A percentile compares a stretch with the other conserved stretches of the same genome.
These are phyloP conservation scores for Crotalus adamanteus DNA, from an alignment of 2,797 vertebrate genomes.

Conservation along the genomic window DNA sequence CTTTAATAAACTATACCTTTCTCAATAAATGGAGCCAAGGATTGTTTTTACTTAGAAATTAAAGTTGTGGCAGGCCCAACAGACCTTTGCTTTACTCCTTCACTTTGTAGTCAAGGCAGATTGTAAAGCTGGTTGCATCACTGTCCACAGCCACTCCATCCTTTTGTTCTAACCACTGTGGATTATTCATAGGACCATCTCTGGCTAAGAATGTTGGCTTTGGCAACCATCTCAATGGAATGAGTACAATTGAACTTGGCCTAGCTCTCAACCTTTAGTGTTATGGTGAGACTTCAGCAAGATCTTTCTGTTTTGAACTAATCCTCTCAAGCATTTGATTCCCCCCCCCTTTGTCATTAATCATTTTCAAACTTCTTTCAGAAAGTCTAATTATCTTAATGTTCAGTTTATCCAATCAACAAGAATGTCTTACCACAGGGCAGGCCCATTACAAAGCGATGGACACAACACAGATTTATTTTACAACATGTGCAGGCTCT, in stretches of 20 bases:
- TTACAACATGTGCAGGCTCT: background rate
- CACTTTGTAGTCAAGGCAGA: background rate
- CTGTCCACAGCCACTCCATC: background rate
- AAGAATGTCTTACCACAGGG: background rate
- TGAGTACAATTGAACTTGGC: background rate
- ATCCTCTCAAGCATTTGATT: background rate
- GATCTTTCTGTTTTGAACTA: background rate
- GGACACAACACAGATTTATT: background rate
- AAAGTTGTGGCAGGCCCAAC: background rate
- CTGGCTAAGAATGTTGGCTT: background rate
- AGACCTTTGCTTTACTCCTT: background rate
- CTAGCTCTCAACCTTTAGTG: background rate
- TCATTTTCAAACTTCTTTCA: background rate
- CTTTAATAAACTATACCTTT: background rate
- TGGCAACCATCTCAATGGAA: background rate
- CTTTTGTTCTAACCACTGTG: background rate
- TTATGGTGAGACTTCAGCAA: background rate
- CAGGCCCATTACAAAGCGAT: conserved; percentile 11
- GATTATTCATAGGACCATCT: background rate
- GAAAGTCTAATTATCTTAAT: background rate
- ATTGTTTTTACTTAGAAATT: background rate
- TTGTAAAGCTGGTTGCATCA: background rate
- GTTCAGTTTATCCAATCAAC: background rate
- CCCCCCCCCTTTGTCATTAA: background rate
- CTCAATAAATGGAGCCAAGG: background rate